Base-by-base conservation (phyloP, 2,113 vertebrate species). In the Glaucomys volans region DNA sequence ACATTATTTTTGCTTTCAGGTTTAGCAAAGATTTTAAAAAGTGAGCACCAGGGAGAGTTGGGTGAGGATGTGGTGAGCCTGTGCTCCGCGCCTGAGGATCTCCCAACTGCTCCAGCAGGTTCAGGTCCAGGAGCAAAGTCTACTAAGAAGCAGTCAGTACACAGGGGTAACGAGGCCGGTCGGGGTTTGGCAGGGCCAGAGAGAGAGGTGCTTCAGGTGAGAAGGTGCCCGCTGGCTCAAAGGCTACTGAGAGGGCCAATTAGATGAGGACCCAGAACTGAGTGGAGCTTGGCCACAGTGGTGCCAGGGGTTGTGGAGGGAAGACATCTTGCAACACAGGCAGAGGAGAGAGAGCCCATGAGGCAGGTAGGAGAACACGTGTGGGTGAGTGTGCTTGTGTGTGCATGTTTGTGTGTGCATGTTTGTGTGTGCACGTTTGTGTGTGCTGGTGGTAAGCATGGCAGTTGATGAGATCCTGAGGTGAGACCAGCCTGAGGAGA, bases 1-100 rank as follows among this genome's bases (percentile, higher is more conserved):
- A 40, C 8, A 13, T 37, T 52, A 24, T 79, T 95, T 82, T 96
- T 76, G 50, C 62, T 24, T 79, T 87, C 81, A 37, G 35, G 42
- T 82, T 6, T 81, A 59, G 47, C 72, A 67, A 59, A 88, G 47
- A 75, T 69, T 85, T 90, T 13, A 32, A 84, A 26, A 95, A 91
- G 79, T 42, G 54, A 87, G n/a, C 88, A 50, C 24, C 52, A 57
- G n/a, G 11, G 5, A 2, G 32, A 37, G 37, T 26, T 50, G 30
- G 7, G 24, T 47, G 64, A 74, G 22, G 22, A 28, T 18, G 20
- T 26, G 64, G 72, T 35, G 40, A 67, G 30, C 83, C 10, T 24
- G 18, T 3, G 9, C 2, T 26, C 13, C 59, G 35, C 20, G 66
- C 8, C 9, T 4, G 11, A 54, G 50, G 17, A 30, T 8, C 1